phyloP scores from a whole-genome alignment of 2,113 vertebrate species.

The Microcebus jonahi region DNA sequence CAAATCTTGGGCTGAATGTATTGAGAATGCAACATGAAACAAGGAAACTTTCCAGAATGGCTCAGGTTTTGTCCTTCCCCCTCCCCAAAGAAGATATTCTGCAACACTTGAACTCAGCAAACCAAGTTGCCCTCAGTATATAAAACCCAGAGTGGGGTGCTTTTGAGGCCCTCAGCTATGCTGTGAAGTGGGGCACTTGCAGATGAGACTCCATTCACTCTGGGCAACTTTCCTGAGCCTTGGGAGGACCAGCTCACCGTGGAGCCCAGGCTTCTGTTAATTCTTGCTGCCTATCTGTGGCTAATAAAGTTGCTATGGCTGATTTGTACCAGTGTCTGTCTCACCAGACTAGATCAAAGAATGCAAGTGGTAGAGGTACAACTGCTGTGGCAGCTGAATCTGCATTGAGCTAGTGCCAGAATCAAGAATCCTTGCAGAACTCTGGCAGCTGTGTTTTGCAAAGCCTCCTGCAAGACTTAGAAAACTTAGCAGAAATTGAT shows the following conservation, averaged over 20 bases:
- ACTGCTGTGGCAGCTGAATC: not conserved
- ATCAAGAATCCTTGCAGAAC: not conserved
- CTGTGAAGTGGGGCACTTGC: not conserved
- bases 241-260: accelerated
- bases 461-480: not conserved
- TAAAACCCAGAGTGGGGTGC: not conserved
- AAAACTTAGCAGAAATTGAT: not conserved
- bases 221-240: not conserved
- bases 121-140: not conserved
- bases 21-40: too few species aligned
- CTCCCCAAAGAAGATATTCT: not conserved
- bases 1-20: not conserved
- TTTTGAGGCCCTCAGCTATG: not conserved
- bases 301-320: not conserved
- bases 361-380: not conserved
- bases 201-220: not conserved
- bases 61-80: not conserved
- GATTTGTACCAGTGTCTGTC: not conserved
- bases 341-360: not conserved
- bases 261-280: not conserved
- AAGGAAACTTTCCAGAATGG: not conserved
- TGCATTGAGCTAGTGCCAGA: not conserved
- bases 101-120: not conserved
- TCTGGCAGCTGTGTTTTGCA: not conserved
- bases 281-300: not conserved